phyloP scores from a whole-genome alignment of 1,140 invertebrate species.

The Aphis craccivora region DNA sequence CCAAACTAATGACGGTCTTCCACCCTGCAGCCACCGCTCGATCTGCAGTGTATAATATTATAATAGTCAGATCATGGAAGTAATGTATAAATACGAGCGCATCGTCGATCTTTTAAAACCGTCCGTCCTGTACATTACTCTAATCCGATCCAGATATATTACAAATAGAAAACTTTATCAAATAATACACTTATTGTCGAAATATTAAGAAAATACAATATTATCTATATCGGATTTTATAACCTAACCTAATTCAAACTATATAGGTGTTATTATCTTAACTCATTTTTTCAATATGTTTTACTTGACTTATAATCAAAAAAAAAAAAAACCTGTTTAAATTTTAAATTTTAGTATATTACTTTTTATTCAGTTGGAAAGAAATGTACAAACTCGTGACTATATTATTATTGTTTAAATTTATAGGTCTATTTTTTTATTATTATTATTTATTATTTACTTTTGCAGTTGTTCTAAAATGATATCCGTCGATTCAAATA shows the following conservation, averaged over 20 bases:
- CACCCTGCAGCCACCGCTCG: not conserved
- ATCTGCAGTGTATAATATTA: not conserved
- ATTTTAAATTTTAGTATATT: not conserved
- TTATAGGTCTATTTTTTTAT: no score
- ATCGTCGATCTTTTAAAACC: not conserved
- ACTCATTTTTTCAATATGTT: not conserved
- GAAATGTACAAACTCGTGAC: not conserved
- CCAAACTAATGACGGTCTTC: slow-evolving; percentile 30
- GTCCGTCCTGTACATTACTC: not conserved
- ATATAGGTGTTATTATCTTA: not conserved
- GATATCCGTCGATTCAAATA: not conserved
- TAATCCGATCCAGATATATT: not conserved
- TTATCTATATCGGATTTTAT: not conserved
- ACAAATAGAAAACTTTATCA: not conserved
- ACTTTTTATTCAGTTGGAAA: not conserved
- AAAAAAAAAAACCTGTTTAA: not conserved
- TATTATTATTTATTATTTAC: not conserved
- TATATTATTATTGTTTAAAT: no score
- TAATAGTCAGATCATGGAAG: not conserved
- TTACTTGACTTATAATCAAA: not conserved
- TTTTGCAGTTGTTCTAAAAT: not conserved
- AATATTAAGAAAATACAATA: not conserved
- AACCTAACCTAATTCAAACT: not conserved
- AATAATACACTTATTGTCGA: not conserved
- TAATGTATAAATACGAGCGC: not conserved